A percentile compares a stretch with the other conserved stretches of the same genome.
phyloP scores from a whole-genome alignment of 2,797 vertebrate species.

The Paratrypauchen microcephalus region DNA sequence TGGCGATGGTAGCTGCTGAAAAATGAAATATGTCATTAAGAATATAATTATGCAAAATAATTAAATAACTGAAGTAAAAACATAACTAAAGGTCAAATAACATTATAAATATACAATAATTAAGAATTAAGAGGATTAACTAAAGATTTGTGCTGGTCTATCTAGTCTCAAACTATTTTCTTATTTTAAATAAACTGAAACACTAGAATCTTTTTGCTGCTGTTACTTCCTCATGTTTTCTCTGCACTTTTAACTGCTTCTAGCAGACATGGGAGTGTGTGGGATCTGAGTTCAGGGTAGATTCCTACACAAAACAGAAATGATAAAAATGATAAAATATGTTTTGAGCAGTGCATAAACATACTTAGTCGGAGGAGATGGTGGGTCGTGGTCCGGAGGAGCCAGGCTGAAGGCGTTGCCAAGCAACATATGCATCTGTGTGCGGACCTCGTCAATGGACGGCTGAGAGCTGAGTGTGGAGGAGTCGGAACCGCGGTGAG shows the following conservation, averaged over 20 bases:
- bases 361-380: constrained; percentile 75
- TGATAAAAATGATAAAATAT: constrained; percentile 30
- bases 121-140: not conserved
- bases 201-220: not conserved
- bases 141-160: not conserved
- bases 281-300: constrained; percentile 32
- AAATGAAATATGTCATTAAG: not conserved
- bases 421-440: constrained; percentile 97
- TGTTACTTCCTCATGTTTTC: constrained; percentile 5
- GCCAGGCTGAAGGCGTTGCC: constrained; percentile 96
- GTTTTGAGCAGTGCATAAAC: constrained; percentile 9
- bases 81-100: not conserved
- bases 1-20: constrained; percentile 72
- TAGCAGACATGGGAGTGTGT: constrained; percentile 16
- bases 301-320: constrained; percentile 26
- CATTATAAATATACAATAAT: not conserved
- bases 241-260: not conserved
- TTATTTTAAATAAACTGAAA: not conserved
- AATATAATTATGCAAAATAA: not conserved
- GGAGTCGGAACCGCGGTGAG: constrained; percentile 89
- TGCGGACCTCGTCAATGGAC: constrained; percentile 94
- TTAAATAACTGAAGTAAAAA: not conserved
- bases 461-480: constrained; percentile 98
- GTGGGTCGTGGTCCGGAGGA: constrained; percentile 83
- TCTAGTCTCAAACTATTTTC: not conserved